Base-by-base conservation (phyloP, 2,797 vertebrate genomes). In the Urosaurus nigricauda region DNA sequence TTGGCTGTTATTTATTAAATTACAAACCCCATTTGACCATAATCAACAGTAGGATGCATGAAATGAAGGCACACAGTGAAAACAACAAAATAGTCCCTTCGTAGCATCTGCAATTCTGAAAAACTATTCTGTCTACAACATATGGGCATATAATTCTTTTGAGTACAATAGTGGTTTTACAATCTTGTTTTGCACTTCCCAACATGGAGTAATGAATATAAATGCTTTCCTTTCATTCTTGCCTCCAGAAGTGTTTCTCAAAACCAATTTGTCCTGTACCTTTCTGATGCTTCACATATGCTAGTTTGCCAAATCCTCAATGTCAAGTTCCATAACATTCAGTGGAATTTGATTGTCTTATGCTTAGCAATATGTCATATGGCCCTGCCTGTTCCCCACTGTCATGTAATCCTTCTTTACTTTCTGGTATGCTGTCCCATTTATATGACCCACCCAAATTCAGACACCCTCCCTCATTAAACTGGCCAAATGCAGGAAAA, bases 401-500 rank as follows among this genome's bases (percentile, higher is more conserved):
- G 88, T 92, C 91, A 92, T 83, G 51, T 92, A 94, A 96, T 94
- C 92, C 85, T 88, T 93, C 89, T 77, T 71, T 88, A 43, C 58
- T 91, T 86, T 70, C 43, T 86, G 84, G 51, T 89, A 91, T 91
- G 88, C 90, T 91, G 47, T 68, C 85, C 88, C 35, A 68, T 70
- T 83, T 65, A 56, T 88, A 26, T 63, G 47, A 75, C 92, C 73
- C 90, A 65, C 84, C 91, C 89, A 88, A 79, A 53, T 43, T 92
- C 92, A 94, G 94, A 94, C 0, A 6, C 70, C 90, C 79, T 68
- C 91, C 92, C 88, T 90, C 92, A 92, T 92, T 93, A 95, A 93
- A 82, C 73, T 85, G 94, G 90, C 93, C 93, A 94, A 92, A 94
- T 87, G 89, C 90, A 94, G 84, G 85, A 87, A 90, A 94, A 94